Evolutionary conservation across 2,888 invertebrate genomes (phyloP).

Genomic region (Tenthredo livida): DNA sequence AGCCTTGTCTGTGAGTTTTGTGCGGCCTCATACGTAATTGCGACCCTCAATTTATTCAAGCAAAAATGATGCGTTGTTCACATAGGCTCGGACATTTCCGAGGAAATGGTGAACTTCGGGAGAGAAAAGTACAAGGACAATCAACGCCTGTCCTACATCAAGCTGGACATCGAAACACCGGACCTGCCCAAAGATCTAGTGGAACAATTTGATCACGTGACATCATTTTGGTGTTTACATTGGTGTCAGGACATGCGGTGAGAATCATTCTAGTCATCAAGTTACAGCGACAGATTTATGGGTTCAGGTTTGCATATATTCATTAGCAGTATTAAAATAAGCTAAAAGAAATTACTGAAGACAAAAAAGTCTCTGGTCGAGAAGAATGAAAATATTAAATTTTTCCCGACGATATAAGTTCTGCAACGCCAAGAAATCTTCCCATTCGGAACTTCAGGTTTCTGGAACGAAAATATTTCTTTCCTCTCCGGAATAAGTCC

Average conservation of each 20-base stretch:
- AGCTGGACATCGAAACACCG: conserved; percentile 81
- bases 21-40: neutral
- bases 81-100: conserved; percentile 86
- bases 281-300: neutral
- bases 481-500: neutral
- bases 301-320: neutral
- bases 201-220: conserved; percentile 84
- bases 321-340: neutral
- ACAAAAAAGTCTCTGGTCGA: neutral
- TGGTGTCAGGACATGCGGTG: conserved; percentile 89
- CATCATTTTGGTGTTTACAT: conserved; percentile 90
- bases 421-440: neutral
- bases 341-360: neutral
- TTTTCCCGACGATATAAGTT: neutral
- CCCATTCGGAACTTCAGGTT: neutral
- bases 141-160: conserved; percentile 78
- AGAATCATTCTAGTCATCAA: conserved; percentile 55
- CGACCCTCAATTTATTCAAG: too few relatives aligned
- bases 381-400: neutral
- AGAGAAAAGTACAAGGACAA: conserved; percentile 79
- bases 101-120: conserved; percentile 86
- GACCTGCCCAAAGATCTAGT: conserved; percentile 79
- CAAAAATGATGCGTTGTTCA: neutral
- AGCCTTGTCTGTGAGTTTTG: conserved; percentile 72
- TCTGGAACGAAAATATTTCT: neutral